Percentiles rank a stretch among this genome's conserved stretches.
Conservation (phyloP, 2,113 vertebrate species). For the Peromyscus polionotus region DNA sequence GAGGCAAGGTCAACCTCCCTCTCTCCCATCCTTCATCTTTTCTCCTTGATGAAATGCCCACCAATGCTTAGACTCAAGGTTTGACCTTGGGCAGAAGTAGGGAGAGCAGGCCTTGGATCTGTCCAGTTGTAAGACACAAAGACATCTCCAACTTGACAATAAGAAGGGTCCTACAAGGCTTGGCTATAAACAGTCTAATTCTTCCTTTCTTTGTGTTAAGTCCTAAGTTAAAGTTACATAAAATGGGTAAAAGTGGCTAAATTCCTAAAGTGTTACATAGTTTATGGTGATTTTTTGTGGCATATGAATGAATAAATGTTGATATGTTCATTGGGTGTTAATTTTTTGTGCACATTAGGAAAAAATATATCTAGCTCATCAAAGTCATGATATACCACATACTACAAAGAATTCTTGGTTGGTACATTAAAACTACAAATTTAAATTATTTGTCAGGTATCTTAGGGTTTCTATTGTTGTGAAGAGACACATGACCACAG, state of each 20-base stretch:
- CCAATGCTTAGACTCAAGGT: neutral
- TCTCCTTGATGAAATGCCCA: neutral
- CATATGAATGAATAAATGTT: neutral
- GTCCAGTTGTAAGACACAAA: neutral
- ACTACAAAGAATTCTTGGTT: conserved; percentile 7
- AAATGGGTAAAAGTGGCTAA: neutral
- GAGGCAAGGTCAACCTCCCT: neutral
- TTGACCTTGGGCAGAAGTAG: neutral
- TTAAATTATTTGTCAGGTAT: neutral
- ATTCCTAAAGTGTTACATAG: conserved; percentile 15
- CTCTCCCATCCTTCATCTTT: neutral
- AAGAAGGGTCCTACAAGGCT: neutral
- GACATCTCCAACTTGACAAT: neutral
- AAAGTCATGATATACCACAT: neutral
- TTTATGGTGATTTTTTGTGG: neutral
- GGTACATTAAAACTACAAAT: neutral
- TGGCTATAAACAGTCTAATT: neutral
- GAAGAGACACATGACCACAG: neutral
- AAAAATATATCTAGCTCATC: conserved; percentile 23
- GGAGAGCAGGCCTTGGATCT: neutral
- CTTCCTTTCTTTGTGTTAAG: neutral
- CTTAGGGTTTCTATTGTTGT: neutral
- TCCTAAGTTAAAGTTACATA: conserved; percentile 2
- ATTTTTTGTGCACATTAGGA: neutral
- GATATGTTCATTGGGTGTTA: neutral